Conservation (phyloP, 53 echinoderm and acorn worm genomes). For the Luidia sarsii region DNA sequence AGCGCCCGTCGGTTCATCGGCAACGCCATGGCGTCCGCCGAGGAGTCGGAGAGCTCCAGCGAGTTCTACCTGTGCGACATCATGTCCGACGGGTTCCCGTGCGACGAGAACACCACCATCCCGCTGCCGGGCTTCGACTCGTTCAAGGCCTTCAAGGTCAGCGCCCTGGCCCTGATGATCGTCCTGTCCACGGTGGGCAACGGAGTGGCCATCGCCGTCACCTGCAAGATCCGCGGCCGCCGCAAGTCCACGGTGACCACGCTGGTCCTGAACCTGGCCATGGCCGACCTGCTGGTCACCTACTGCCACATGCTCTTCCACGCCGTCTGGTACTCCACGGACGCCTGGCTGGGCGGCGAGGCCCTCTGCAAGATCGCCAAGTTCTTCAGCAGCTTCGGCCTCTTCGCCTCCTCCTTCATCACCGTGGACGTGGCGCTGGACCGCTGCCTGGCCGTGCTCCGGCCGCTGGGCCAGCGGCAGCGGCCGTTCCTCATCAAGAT, state of each 20-base stretch:
- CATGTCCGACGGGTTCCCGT: not conserved
- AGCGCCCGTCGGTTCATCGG: no score
- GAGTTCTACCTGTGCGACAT: constrained; percentile 28
- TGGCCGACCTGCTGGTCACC: constrained; percentile 86
- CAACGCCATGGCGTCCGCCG: constrained; percentile 15
- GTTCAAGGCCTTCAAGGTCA: constrained; percentile 43
- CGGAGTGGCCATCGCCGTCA: constrained; percentile 81
- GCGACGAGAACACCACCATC: constrained; percentile 49
- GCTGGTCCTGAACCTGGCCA: constrained; percentile 86
- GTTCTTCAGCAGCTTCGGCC: constrained; percentile 92
- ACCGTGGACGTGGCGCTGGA: constrained; percentile 95
- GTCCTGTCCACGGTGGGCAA: constrained; percentile 91
- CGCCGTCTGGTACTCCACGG: constrained; percentile 80
- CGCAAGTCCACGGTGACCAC: constrained; percentile 92
- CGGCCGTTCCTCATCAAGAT: constrained; percentile 71
- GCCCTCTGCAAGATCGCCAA: constrained; percentile 81
- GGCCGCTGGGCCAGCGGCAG: constrained; percentile 79
- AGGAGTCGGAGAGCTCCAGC: not conserved
- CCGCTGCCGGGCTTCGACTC: constrained; percentile 1
- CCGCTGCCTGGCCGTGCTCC: constrained; percentile 84
- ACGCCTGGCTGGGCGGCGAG: constrained; percentile 82
- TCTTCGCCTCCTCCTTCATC: constrained; percentile 91
- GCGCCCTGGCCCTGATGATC: constrained; percentile 64
- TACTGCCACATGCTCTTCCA: constrained; percentile 89
- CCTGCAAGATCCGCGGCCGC: constrained; percentile 73